These are phyloP conservation scores for Holacanthella duospinosa DNA, from an alignment of 2,888 invertebrate genomes.

Conservation along the genomic window DNA sequence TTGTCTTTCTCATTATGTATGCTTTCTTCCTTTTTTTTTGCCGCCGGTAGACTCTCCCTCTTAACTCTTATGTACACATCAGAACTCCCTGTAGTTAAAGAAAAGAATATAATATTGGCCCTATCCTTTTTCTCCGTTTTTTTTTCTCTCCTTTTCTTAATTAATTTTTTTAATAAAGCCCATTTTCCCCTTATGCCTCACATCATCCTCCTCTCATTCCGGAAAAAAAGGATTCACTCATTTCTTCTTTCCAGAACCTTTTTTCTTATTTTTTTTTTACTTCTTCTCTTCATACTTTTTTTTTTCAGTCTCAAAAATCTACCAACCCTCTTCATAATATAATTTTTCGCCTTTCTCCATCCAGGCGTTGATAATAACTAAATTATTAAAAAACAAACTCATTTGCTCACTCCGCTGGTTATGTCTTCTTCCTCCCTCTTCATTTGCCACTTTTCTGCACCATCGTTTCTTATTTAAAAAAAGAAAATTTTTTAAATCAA, in stretches of 20 bases:
- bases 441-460: neutral
- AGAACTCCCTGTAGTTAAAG: neutral
- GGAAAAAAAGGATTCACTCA: neutral
- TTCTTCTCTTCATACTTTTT: neutral
- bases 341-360: constrained; percentile 15
- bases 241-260: neutral
- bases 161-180: constrained; percentile 9
- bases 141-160: constrained; percentile 11
- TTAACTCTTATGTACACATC: neutral
- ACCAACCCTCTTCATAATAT: constrained; percentile 9
- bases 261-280: neutral
- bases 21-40: neutral
- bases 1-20: constrained; percentile 6
- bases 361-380: constrained; percentile 28
- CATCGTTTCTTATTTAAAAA: neutral
- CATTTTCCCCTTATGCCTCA: constrained; percentile 17
- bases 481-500: neutral
- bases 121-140: neutral
- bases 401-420: constrained; percentile 12
- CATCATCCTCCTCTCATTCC: constrained; percentile 15
- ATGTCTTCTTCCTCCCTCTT: neutral
- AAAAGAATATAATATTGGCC: neutral
- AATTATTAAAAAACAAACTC: constrained; percentile 29
- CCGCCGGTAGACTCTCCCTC: neutral
- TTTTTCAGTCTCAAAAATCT: neutral